These are phyloP conservation scores for Neelides folsomi DNA, from an alignment of 2,888 invertebrate species.

Conservation along the genomic window DNA sequence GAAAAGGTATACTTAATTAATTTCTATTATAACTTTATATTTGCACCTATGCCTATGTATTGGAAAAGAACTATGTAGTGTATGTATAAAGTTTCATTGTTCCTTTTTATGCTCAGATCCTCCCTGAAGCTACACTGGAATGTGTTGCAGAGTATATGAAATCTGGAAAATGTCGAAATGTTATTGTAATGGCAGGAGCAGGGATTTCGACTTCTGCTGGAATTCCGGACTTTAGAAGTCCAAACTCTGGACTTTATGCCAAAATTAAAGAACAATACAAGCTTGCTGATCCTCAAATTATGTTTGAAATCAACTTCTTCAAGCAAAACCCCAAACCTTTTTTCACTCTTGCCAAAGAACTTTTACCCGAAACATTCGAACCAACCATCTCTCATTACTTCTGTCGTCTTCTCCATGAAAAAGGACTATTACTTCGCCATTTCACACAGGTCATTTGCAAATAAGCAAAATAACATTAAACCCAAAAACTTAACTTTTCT, in stretches of 20 bases:
- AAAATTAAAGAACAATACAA: constrained; percentile 75
- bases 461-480: not conserved
- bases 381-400: constrained; percentile 89
- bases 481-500: not conserved
- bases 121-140: constrained; percentile 58
- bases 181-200: constrained; percentile 88
- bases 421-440: constrained; percentile 47
- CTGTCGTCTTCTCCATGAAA: constrained; percentile 66
- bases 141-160: constrained; percentile 68
- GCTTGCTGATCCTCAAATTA: constrained; percentile 77
- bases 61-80: too few relatives aligned
- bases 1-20: too few relatives aligned
- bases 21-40: too few relatives aligned
- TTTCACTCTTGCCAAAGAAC: constrained; percentile 74
- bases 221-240: constrained; percentile 90
- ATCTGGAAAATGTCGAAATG: constrained; percentile 60
- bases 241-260: constrained; percentile 79
- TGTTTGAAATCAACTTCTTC: constrained; percentile 84
- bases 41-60: too few relatives aligned
- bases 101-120: constrained; percentile 39
- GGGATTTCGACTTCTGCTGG: constrained; percentile 94
- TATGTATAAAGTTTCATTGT: not conserved
- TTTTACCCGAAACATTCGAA: constrained; percentile 73
- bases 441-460: constrained; percentile 42
- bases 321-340: constrained; percentile 79